Percentiles rank a stretch among this genome's conserved stretches.
These are phyloP conservation scores for Hetaerina americana DNA, from an alignment of 1,140 invertebrate species.

Conservation along the genomic window DNA sequence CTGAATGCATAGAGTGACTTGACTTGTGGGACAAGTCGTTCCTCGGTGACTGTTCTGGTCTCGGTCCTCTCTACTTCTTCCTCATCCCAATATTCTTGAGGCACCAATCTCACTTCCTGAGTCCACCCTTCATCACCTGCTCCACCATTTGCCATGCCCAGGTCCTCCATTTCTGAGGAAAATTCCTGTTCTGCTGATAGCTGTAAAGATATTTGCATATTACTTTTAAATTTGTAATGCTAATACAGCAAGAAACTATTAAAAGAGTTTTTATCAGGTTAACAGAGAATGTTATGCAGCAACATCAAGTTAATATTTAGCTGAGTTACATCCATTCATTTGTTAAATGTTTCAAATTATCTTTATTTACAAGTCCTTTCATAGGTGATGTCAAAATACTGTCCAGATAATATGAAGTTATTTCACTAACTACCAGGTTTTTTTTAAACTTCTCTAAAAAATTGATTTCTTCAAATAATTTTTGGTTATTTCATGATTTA, in stretches of 20 bases:
- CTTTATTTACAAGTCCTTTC: no score
- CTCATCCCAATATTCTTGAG: conserved; percentile 83
- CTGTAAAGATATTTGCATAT: conserved; percentile 20
- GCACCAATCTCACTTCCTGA: conserved; percentile 62
- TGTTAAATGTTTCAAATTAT: no score
- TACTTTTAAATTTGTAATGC: not conserved
- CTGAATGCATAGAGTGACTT: conserved; percentile 76
- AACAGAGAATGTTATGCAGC: no score
- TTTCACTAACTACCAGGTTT: no score
- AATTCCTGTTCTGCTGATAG: conserved; percentile 51
- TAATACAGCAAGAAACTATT: conserved; percentile 7
- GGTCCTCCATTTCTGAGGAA: conserved; percentile 41
- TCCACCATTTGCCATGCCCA: conserved; percentile 33
- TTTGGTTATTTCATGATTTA: no score
- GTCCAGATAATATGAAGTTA: no score
- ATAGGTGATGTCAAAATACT: no score
- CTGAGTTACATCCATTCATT: no score
- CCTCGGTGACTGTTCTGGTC: conserved; percentile 69
- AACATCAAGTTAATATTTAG: no score
- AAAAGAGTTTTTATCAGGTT: no score
- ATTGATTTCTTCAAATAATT: no score
- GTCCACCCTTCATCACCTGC: not conserved
- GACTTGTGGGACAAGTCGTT: conserved; percentile 78
- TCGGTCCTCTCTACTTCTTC: conserved; percentile 76
- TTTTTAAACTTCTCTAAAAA: no score